Evolutionary conservation across 2,888 invertebrate species (phyloP).

Genomic region (Mesochorus sp.): DNA sequence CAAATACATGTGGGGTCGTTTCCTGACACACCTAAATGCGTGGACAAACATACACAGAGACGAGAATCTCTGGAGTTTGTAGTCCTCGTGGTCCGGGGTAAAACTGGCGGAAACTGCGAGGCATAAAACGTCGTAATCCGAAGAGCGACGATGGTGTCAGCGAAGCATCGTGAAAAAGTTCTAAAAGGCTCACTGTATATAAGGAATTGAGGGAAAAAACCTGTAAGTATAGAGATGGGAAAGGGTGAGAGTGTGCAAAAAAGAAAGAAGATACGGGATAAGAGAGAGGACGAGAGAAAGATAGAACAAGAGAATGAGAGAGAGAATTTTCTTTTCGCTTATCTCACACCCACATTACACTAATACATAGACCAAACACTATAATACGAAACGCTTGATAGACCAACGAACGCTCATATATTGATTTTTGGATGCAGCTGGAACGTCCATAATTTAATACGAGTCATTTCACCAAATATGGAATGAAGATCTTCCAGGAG

Average conservation of each 20-base stretch:
- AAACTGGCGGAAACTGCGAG: conserved; percentile 53
- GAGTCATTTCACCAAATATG: too few species aligned
- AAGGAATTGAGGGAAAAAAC: not conserved
- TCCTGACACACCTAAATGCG: too few species aligned
- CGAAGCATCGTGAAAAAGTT: conserved; percentile 32
- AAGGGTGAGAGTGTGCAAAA: not conserved
- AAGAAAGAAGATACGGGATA: not conserved
- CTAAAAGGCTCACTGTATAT: conserved; percentile 14
- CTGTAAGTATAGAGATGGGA: conserved; percentile 8
- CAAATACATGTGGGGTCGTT: too few species aligned
- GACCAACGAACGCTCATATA: too few species aligned
- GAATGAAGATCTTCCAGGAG: too few species aligned
- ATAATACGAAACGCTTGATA: too few species aligned
- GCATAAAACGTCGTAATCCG: conserved; percentile 62
- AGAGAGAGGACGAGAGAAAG: not conserved
- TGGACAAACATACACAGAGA: conserved; percentile 3
- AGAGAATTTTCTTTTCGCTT: not conserved
- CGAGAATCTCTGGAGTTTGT: conserved; percentile 26
- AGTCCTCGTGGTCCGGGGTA: conserved; percentile 25
- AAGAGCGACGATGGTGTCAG: conserved; percentile 6
- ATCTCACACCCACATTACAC: not conserved
- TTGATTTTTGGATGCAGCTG: too few species aligned
- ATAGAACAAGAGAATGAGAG: not conserved
- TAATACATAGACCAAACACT: too few species aligned
- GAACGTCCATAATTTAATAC: too few species aligned